A percentile compares a stretch with the other conserved stretches of the same genome.
phyloP scores from a whole-genome alignment of 1,140 invertebrate genomes.

The Andricus grossulariae region DNA sequence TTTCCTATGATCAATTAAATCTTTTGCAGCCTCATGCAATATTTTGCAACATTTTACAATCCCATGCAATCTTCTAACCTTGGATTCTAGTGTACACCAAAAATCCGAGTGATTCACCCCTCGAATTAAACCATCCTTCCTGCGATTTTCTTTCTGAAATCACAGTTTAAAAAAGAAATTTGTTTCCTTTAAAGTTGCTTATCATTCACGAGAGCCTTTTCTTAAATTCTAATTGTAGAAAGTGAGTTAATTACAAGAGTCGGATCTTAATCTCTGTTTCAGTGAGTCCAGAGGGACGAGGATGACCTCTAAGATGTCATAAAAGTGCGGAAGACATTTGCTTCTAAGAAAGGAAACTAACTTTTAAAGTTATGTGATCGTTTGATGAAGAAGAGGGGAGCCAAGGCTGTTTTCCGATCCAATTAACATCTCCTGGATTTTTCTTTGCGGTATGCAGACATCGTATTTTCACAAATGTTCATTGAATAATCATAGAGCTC shows the following conservation, averaged over 20 bases:
- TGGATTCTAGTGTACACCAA: too few species aligned
- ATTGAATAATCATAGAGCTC: background rate
- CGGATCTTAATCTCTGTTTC: conserved; percentile 35
- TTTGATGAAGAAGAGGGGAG: conserved; percentile 37
- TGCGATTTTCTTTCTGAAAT: background rate
- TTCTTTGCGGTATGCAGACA: background rate
- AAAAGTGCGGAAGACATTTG: conserved; percentile 36
- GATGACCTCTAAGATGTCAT: conserved; percentile 9
- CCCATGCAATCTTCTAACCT: too few species aligned
- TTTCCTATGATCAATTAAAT: too few species aligned
- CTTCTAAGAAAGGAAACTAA: conserved; percentile 3
- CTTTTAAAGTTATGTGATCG: conserved; percentile 32
- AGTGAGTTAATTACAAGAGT: conserved; percentile 32
- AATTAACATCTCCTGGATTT: conserved; percentile 35
- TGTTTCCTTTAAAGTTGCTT: background rate
- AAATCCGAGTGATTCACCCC: too few species aligned
- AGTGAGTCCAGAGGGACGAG: conserved; percentile 27
- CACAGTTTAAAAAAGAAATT: background rate
- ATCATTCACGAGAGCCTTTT: background rate
- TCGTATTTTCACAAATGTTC: background rate
- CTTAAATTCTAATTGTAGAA: background rate
- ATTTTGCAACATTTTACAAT: too few species aligned
- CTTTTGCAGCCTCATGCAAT: too few species aligned
- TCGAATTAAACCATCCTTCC: too few species aligned
- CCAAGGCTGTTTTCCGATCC: conserved; percentile 39